Evolutionary conservation across 2,797 vertebrate species (phyloP).

Genomic region (Phoxinus dragarum): DNA sequence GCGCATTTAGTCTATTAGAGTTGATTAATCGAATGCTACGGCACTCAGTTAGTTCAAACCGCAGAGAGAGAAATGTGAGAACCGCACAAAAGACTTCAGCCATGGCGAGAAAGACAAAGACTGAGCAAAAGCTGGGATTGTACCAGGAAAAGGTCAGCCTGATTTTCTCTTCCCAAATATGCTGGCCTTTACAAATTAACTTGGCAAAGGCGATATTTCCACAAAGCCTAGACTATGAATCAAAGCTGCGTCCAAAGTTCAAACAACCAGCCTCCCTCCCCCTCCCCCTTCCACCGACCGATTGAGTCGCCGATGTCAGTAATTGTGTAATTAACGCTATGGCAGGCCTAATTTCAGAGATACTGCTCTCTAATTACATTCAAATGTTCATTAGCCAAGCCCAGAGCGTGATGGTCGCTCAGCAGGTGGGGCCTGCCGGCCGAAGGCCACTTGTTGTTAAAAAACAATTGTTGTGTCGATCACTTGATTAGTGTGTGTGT

Average conservation of each 20-base stretch:
- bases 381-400: conserved; percentile 79
- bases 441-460: conserved; percentile 76
- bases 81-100: conserved; percentile 51
- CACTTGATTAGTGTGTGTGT: conserved; percentile 75
- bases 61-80: conserved; percentile 25
- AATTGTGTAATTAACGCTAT: conserved; percentile 86
- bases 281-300: conserved; percentile 46
- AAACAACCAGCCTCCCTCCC: conserved; percentile 68
- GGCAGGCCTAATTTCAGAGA: conserved; percentile 82
- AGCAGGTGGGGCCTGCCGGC: conserved; percentile 62
- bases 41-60: conserved; percentile 45
- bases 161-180: conserved; percentile 85
- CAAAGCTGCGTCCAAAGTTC: conserved; percentile 80
- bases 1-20: conserved; percentile 55
- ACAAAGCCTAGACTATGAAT: conserved; percentile 82
- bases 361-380: conserved; percentile 81
- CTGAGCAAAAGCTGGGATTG: conserved; percentile 70
- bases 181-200: conserved; percentile 87
- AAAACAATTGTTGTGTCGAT: conserved; percentile 74
- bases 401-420: conserved; percentile 68
- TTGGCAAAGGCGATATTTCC: conserved; percentile 83
- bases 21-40: conserved; percentile 50
- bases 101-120: conserved; percentile 57
- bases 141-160: conserved; percentile 82
- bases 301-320: conserved; percentile 76